Conservation (phyloP, 2,113 vertebrate species). For the Calidris pugnax region DNA sequence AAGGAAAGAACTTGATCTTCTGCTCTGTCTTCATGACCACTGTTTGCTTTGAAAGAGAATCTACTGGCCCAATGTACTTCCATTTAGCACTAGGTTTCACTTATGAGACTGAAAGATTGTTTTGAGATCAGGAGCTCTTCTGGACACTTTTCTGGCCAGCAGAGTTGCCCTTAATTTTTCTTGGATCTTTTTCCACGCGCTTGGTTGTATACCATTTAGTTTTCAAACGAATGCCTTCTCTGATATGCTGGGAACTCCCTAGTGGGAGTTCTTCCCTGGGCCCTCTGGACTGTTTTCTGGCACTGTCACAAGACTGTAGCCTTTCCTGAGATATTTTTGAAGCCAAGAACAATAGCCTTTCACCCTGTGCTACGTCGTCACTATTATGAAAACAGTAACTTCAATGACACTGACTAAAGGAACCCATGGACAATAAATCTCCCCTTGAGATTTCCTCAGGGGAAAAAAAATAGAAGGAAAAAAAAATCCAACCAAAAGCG, state of each 20-base stretch:
- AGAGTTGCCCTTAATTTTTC: background rate
- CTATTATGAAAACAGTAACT: background rate
- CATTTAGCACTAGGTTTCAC: background rate
- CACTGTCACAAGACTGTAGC: background rate
- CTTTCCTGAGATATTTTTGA: background rate
- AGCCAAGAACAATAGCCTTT: background rate
- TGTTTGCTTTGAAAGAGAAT: background rate
- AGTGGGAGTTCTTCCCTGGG: background rate
- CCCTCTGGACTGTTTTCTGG: background rate
- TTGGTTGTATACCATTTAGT: background rate
- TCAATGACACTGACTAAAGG: background rate
- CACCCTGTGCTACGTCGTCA: background rate
- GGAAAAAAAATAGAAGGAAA: too few species aligned
- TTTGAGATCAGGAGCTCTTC: background rate
- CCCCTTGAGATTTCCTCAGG: background rate
- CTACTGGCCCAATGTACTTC: background rate
- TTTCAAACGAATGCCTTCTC: background rate
- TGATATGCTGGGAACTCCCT: background rate
- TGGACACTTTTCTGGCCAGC: background rate
- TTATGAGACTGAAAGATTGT: background rate
- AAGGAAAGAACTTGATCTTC: background rate
- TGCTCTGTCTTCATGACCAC: background rate
- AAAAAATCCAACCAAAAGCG: background rate
- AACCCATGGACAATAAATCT: background rate
- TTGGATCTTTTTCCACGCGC: background rate